phyloP scores from a whole-genome alignment of 2,113 vertebrate species.

The Paracanthobrama guichenoti region DNA sequence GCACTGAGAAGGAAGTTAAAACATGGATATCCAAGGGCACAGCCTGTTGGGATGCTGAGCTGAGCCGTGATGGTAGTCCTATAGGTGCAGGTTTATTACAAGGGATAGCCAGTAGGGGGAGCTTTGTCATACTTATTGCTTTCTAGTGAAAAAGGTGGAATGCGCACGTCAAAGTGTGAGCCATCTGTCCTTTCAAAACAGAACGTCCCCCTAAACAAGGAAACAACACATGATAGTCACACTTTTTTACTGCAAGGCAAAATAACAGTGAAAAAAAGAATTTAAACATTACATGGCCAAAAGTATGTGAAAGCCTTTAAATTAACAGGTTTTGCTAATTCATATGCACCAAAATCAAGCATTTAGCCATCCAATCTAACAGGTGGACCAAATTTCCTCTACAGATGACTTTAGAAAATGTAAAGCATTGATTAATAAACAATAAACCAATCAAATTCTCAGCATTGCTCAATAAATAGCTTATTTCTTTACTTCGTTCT shows the following conservation, averaged over 20 bases:
- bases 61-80: background rate
- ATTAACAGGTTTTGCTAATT: background rate
- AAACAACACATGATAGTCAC: background rate
- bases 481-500: no score
- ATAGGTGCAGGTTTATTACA: constrained; percentile 59
- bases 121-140: constrained; percentile 99
- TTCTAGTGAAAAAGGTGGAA: constrained; percentile 97
- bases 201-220: constrained; percentile 87
- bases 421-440: background rate
- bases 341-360: background rate
- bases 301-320: no score
- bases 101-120: constrained; percentile 93
- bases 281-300: background rate
- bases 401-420: background rate
- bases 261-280: background rate
- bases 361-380: background rate
- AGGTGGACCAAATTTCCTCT: background rate
- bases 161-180: constrained; percentile 96
- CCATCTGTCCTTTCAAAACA: constrained; percentile 94
- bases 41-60: background rate
- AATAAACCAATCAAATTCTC: no score
- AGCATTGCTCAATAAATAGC: no score
- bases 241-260: background rate
- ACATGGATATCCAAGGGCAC: constrained; percentile 15
- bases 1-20: constrained; percentile 12